phyloP scores from a whole-genome alignment of 2,888 invertebrate species.

The Leucania comma region DNA sequence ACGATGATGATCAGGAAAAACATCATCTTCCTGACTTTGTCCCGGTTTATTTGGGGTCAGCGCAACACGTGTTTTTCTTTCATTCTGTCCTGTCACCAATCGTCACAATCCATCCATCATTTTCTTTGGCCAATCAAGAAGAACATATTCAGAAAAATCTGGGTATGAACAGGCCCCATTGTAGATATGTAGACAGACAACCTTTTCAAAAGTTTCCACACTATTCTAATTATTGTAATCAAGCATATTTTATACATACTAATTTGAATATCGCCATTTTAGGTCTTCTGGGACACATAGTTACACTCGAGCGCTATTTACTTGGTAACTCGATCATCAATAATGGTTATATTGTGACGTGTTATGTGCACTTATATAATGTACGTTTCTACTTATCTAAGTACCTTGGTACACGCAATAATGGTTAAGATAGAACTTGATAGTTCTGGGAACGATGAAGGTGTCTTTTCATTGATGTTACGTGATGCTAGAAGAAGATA shows the following conservation, averaged over 20 bases:
- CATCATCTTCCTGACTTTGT: too few relatives aligned
- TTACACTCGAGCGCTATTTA: conserved; percentile 22
- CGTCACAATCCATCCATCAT: too few relatives aligned
- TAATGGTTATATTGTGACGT: conserved; percentile 11
- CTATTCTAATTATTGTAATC: conserved; percentile 3
- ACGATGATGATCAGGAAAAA: not conserved
- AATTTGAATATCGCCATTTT: not conserved
- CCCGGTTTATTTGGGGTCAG: too few relatives aligned
- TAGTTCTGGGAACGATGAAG: not conserved
- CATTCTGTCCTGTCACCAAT: too few relatives aligned
- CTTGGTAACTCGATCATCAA: conserved; percentile 22
- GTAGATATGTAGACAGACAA: not conserved
- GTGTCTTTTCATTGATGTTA: not conserved
- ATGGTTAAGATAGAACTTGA: not conserved
- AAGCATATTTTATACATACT: conserved; percentile 10
- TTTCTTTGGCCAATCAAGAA: too few relatives aligned
- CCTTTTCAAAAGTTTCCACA: conserved; percentile 4
- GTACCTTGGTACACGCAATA: not conserved
- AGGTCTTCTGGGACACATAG: conserved; percentile 10
- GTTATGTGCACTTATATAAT: not conserved
- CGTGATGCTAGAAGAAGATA: not conserved
- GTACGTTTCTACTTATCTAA: conserved; percentile 1
- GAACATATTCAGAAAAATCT: too few relatives aligned
- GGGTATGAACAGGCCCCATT: too few relatives aligned
- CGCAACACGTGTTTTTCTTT: too few relatives aligned